Evolutionary conservation across 2,113 vertebrate genomes (phyloP), one percentile per base, ranked within the genome.

Genomic region (Plecturocebus donacophilus): DNA sequence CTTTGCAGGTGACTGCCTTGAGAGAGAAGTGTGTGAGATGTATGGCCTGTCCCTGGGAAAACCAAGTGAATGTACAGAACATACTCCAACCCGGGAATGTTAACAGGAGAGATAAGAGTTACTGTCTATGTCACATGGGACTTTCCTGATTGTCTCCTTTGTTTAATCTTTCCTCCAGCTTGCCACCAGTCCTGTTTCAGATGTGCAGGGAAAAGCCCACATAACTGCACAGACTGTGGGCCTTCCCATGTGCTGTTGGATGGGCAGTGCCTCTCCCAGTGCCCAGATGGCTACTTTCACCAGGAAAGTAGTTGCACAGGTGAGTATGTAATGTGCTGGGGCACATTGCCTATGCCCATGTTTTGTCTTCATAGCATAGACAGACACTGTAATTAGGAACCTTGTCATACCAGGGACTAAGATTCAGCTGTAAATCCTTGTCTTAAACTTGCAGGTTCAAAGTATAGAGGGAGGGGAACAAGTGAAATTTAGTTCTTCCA

Each of bases 101-200:
- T 80, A 30, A 75, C 1, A 0, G 70, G 21, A 77, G 90, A 82
- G 71, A 73, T 25, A n/a, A 27, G 58, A 87, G 16, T 32, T 52
- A 1, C 35, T 32, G 13, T 45, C 5, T n/a, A 47, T 54, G 30
- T 82, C 32, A 0, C 2, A 0, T 11, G 21, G 35, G 11, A 8
- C 17, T 0, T 11, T 84, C 45, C 91, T 96, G 52, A 96, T 47
- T 12, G 32, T 68, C 7, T 42, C 30, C 56, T 90, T 25, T 75
- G 61, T 75, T 90, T 89, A 8, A 1, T 64, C 56, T 77, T 87
- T 84, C 77, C 95, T 93, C 47, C 97, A 99, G 99, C 99, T 90
- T 99, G 99, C 97, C 99, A 99, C 82, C 71, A 98, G 5, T 99
- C 99, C 87, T 99, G 99, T 42, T 92, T 95, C 3, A 92, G 35